Evolutionary conservation across 2,888 invertebrate species (phyloP).

Genomic region (Chelonus formosanus): DNA sequence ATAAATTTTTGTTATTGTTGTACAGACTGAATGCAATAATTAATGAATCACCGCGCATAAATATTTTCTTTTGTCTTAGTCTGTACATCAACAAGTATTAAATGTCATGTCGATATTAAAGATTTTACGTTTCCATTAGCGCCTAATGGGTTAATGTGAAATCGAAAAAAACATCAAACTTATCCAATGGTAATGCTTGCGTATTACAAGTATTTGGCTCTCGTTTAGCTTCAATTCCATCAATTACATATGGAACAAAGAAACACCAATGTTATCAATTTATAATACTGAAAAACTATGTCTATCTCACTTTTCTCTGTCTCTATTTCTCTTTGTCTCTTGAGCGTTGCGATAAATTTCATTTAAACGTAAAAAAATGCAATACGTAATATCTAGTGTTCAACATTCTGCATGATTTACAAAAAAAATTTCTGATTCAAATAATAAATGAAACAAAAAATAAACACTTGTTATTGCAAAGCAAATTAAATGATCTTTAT

Average conservation of each 20-base stretch:
- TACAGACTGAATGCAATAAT: constrained; percentile 17
- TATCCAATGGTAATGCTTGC: not conserved
- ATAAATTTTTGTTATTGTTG: constrained; percentile 7
- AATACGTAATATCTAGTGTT: constrained; percentile 27
- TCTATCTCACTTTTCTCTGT: too few relatives aligned
- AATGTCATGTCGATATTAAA: constrained; percentile 15
- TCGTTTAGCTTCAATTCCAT: constrained; percentile 18
- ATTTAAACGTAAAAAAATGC: constrained; percentile 18
- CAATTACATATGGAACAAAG: constrained; percentile 14
- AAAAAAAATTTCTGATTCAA: constrained; percentile 1
- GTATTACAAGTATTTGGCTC: constrained; percentile 2
- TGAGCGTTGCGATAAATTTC: constrained; percentile 5
- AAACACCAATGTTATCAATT: constrained; percentile 14
- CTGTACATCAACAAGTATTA: constrained; percentile 24
- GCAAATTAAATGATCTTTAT: constrained; percentile 11
- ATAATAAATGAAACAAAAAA: constrained; percentile 17
- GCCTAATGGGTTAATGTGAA: constrained; percentile 20
- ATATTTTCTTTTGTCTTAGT: constrained; percentile 16
- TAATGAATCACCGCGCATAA: constrained; percentile 12
- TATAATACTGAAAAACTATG: too few relatives aligned
- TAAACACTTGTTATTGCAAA: constrained; percentile 31
- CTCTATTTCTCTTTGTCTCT: not conserved
- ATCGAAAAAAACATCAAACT: not conserved
- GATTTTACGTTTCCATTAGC: constrained; percentile 25
- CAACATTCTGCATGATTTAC: constrained; percentile 29